A percentile compares a stretch with the other conserved stretches of the same genome.
Conservation (phyloP, 2,113 vertebrate species). For the Xenotilapia caudafasciata region DNA sequence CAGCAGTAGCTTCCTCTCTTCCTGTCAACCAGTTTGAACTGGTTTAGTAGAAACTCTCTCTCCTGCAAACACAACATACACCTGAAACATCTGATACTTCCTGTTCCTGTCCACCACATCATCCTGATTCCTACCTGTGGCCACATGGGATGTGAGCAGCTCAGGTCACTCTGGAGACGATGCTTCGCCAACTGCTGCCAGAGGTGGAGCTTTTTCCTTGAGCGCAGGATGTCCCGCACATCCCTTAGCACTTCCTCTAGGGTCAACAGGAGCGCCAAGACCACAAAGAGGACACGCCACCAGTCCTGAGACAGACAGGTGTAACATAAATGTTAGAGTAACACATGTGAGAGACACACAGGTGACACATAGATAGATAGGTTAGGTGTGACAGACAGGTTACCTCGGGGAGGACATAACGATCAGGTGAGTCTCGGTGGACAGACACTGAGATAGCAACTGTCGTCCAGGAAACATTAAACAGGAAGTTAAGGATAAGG, state of each 20-base stretch:
- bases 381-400: neutral
- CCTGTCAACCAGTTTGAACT: conserved; percentile 22
- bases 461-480: conserved; percentile 69
- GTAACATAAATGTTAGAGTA: neutral
- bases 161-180: conserved; percentile 48
- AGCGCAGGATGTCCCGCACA: conserved; percentile 49
- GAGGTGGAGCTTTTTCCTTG: conserved; percentile 30
- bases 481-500: conserved; percentile 62
- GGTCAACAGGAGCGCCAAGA: conserved; percentile 48
- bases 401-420: conserved; percentile 59
- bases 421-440: conserved; percentile 17
- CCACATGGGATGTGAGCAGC: conserved; percentile 66
- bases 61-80: conserved; percentile 31
- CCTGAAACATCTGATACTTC: neutral
- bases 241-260: conserved; percentile 54
- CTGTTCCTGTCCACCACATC: neutral
- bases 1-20: conserved; percentile 46
- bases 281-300: conserved; percentile 57
- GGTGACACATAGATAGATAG: neutral
- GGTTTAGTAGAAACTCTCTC: conserved; percentile 42
- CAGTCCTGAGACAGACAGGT: conserved; percentile 53
- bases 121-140: conserved; percentile 44
- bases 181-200: conserved; percentile 38
- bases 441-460: conserved; percentile 62
- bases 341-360: neutral